Evolutionary conservation across 2,113 vertebrate species (phyloP), one percentile per base, ranked within the genome.

Genomic region (Daphoenositta chrysoptera): DNA sequence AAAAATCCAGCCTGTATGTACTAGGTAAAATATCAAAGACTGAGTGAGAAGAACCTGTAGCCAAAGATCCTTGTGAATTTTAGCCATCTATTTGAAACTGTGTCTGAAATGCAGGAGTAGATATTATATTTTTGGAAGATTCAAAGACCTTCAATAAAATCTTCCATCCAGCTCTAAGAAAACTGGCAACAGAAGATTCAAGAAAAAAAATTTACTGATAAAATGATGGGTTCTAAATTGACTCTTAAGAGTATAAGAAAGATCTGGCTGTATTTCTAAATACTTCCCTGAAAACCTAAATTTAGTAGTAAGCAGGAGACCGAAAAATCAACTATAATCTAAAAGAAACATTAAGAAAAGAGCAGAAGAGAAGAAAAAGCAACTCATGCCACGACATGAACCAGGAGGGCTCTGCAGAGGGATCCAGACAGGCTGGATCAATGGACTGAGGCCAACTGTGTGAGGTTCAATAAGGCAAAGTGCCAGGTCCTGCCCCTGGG

Each of bases 1-100:
- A 21, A 1, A 19, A 11, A 0, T 1, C 0, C 6, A 78, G 11
- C 13, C 5, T 1, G 1, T 15, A 26, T 13, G 7, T 31, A 75
- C 26, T 37, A 82, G 9, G 19, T 23, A 61, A 73, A 31, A 82
- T 13, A n/a, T 37, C 28, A 70, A 75, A 75, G 28, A 61, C 14
- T 63, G 71, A n/a, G 10, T 17, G 21, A 54, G 27, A 73, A 80
- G 28, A 75, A 50, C 23, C 11, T 63, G 13, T 15, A 50, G 35
- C 24, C 28, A 61, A 61, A 85, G 42, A 5, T 35, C 22, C 21
- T 54, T 48, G 16, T 15, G 48, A 51, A 66, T 89, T 93, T 79
- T 53, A 75, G 26, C 26, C 42, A 57, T 5, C 8, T 71, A 11
- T 18, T 83, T 51, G 45, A 8, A 88, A 57, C 7, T 33, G 17